Percentiles rank a stretch among this genome's conserved stretches.
Evolutionary conservation across 2,797 vertebrate genomes (phyloP).

Genomic region (Acrocephalus scirpaceus): DNA sequence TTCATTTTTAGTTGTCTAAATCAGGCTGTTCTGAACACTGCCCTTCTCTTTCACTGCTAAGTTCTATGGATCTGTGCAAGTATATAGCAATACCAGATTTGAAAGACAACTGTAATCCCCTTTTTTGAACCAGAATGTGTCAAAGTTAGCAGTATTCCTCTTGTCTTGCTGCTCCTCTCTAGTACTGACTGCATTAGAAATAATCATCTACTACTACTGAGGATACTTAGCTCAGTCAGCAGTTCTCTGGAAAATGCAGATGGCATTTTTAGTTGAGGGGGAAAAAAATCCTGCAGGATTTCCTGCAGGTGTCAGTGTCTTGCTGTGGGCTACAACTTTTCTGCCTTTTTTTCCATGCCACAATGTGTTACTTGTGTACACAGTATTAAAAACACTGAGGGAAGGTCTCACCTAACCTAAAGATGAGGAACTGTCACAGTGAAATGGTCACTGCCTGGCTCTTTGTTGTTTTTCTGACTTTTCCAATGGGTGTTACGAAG

Average conservation of each 20-base stretch:
- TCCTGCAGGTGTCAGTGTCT: not conserved
- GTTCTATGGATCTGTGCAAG: not conserved
- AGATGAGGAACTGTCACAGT: not conserved
- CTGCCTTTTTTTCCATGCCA: not conserved
- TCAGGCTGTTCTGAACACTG: not conserved
- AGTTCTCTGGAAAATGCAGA: not conserved
- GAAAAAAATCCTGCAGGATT: not conserved
- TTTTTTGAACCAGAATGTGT: not conserved
- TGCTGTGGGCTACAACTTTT: not conserved
- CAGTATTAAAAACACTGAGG: not conserved
- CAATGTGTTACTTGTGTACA: not conserved
- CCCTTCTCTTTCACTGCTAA: not conserved
- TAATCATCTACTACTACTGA: not conserved
- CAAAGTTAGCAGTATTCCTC: not conserved
- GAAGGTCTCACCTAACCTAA: not conserved
- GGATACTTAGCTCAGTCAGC: not conserved
- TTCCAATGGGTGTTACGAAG: not conserved
- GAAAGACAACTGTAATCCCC: not conserved
- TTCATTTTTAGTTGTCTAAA: not conserved
- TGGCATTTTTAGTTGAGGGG: not conserved
- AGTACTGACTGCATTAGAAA: not conserved
- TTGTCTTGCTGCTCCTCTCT: not conserved
- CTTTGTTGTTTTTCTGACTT: not conserved
- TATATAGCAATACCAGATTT: not conserved
- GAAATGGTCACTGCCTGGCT: not conserved